Percentiles rank a stretch among this genome's conserved stretches.
These are phyloP conservation scores for Notothenia coriiceps DNA, from an alignment of 2,113 vertebrate species.

Conservation along the genomic window DNA sequence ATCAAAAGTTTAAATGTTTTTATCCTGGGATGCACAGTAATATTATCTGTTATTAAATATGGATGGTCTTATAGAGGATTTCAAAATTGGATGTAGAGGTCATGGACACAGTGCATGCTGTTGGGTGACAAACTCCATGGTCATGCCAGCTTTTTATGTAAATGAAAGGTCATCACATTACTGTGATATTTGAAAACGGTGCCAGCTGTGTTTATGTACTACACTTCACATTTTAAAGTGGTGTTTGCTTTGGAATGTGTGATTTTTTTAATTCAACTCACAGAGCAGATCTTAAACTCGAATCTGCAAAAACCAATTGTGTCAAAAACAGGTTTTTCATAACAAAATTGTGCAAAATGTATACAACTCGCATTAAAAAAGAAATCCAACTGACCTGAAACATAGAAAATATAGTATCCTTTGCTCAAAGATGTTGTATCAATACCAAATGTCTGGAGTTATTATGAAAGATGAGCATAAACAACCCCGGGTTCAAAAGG, in stretches of 20 bases:
- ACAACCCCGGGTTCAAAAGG: neutral
- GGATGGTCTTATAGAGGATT: neutral
- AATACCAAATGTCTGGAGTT: neutral
- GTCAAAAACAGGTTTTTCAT: neutral
- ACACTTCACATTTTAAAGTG: neutral
- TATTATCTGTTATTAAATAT: neutral
- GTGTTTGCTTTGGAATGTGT: neutral
- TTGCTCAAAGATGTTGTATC: neutral
- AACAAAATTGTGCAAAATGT: neutral
- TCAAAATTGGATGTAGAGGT: neutral
- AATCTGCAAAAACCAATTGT: neutral
- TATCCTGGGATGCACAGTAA: too few relatives aligned
- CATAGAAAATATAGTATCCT: neutral
- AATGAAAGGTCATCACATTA: neutral
- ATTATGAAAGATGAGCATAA: conserved; percentile 6
- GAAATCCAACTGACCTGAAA: neutral
- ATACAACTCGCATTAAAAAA: neutral
- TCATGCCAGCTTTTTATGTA: neutral
- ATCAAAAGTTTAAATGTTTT: too few relatives aligned
- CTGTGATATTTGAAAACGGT: neutral
- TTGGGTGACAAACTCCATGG: neutral
- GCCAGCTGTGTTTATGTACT: neutral
- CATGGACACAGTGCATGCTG: neutral
- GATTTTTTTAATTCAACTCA: conserved; percentile 5
- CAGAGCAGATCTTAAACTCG: neutral